phyloP scores from a whole-genome alignment of 2,888 invertebrate species.

The Spodoptera exigua region DNA sequence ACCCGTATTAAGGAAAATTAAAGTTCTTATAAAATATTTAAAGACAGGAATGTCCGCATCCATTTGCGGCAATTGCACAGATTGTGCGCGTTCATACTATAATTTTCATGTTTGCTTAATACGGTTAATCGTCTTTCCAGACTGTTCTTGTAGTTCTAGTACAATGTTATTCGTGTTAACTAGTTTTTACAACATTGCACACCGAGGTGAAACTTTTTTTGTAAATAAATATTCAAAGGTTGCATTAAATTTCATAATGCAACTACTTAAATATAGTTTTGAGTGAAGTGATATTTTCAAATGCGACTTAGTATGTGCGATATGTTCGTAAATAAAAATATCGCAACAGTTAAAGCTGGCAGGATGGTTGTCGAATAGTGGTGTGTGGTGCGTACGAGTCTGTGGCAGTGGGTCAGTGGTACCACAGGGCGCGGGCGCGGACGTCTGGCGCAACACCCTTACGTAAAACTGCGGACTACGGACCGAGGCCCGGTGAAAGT shows the following conservation, averaged over 20 bases:
- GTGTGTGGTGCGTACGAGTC: slow-evolving; percentile 70
- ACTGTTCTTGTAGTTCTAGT: slow-evolving; percentile 11
- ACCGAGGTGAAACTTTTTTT: slow-evolving; percentile 37
- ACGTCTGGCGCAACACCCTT: slow-evolving; percentile 87
- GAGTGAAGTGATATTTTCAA: slow-evolving; percentile 30
- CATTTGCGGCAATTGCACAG: not conserved
- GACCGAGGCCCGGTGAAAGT: slow-evolving; percentile 81
- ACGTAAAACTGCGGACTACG: slow-evolving; percentile 81
- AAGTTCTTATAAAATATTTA: not conserved
- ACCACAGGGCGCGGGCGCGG: slow-evolving; percentile 82
- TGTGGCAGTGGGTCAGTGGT: slow-evolving; percentile 88
- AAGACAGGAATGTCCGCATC: slow-evolving; percentile 1
- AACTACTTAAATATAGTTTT: slow-evolving; percentile 21
- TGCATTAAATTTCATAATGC: slow-evolving; percentile 31
- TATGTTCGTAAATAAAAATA: slow-evolving; percentile 51
- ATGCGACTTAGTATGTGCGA: slow-evolving; percentile 25
- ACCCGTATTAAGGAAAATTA: not conserved
- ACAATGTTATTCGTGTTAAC: slow-evolving; percentile 9
- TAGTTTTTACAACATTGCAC: slow-evolving; percentile 21
- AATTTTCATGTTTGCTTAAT: slow-evolving; percentile 16
- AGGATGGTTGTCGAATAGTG: slow-evolving; percentile 71
- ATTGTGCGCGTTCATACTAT: slow-evolving; percentile 5
- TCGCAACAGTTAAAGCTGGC: slow-evolving; percentile 49
- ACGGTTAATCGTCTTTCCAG: slow-evolving; percentile 8
- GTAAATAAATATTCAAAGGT: slow-evolving; percentile 19